phyloP scores from a whole-genome alignment of 1,140 invertebrate species.

The Steinernema feltiae region DNA sequence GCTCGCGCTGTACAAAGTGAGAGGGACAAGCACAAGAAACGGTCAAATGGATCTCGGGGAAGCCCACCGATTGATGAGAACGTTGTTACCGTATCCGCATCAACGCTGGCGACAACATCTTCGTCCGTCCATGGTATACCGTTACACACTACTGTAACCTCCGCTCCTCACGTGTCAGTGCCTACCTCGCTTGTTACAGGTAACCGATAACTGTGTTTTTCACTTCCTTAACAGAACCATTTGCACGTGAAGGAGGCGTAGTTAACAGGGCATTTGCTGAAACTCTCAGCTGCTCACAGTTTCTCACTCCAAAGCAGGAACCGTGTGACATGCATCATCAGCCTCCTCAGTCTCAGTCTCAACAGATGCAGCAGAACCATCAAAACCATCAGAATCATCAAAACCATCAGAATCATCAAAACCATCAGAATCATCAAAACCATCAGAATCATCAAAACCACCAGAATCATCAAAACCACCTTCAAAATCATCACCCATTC shows the following conservation, averaged over 20 bases:
- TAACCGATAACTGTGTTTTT: conserved; percentile 3
- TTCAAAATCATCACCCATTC: not conserved
- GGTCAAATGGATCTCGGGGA: conserved; percentile 10
- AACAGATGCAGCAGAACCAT: conserved; percentile 4
- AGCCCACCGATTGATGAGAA: conserved; percentile 11
- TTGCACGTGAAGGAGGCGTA: conserved; percentile 15
- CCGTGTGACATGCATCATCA: not conserved
- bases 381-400: conserved; percentile 9
- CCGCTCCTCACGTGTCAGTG: conserved; percentile 11
- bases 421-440: conserved; percentile 5
- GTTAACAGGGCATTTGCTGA: conserved; percentile 36
- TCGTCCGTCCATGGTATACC: conserved; percentile 1
- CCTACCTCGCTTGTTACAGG: conserved; percentile 13
- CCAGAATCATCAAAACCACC: not conserved
- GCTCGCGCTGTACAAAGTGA: conserved; percentile 35
- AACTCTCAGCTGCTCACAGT: conserved; percentile 16
- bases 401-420: not conserved
- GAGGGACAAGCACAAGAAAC: conserved; percentile 39
- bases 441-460: conserved; percentile 3
- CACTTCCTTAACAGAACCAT: conserved; percentile 14
- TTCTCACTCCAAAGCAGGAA: not conserved
- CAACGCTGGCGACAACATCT: conserved; percentile 9
- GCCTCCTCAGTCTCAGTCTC: not conserved
- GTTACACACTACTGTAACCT: not conserved
- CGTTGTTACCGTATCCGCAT: not conserved